Conservation (phyloP, 2,113 vertebrate species). For the Cebidichthys violaceus region DNA sequence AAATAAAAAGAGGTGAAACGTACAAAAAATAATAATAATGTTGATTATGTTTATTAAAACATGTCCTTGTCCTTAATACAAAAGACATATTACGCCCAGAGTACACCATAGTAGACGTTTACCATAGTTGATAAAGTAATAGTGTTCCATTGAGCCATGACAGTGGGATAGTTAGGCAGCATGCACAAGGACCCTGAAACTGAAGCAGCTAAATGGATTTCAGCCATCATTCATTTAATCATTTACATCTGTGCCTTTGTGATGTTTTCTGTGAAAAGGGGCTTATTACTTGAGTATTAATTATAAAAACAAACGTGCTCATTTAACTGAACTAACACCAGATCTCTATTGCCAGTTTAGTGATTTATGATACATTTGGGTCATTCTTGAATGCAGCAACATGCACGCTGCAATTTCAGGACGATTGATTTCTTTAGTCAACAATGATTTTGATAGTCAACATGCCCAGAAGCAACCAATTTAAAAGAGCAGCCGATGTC, state of each 20-base stretch:
- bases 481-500: constrained; percentile 42
- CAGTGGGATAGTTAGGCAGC: neutral
- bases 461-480: constrained; percentile 40
- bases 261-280: neutral
- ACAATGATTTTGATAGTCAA: constrained; percentile 27
- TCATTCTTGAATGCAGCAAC: constrained; percentile 45
- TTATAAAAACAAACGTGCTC: neutral
- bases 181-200: neutral
- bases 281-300: neutral
- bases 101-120: neutral
- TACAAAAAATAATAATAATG: neutral
- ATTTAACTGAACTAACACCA: constrained; percentile 4
- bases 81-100: neutral
- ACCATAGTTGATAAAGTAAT: neutral
- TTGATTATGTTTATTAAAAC: neutral
- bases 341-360: neutral
- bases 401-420: constrained; percentile 39
- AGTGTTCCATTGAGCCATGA: neutral
- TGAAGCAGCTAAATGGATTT: constrained; percentile 9
- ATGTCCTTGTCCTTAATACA: neutral
- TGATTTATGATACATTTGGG: constrained; percentile 44
- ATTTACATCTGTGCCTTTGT: neutral
- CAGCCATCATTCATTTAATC: neutral
- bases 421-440: constrained; percentile 58
- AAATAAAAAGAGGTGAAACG: neutral